Evolutionary conservation across 2,113 vertebrate genomes (phyloP), one percentile per base, ranked within the genome.

Genomic region (Montifringilla adamsi): DNA sequence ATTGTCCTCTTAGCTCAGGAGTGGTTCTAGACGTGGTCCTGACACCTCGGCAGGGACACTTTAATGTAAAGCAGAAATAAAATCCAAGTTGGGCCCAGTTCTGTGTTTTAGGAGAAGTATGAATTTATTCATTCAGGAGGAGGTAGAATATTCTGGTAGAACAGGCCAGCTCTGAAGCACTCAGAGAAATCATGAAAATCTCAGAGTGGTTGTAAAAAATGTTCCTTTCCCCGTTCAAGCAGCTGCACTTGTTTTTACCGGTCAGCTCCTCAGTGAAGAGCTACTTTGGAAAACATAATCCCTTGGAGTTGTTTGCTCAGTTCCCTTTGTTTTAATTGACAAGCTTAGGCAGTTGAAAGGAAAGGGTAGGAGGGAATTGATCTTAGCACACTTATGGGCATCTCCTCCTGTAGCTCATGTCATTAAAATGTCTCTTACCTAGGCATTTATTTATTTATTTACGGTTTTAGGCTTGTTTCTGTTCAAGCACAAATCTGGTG

Each of bases 401-500:
- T 93, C 83, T 90, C 58, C 67, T 88, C 73, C 83, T 86, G 27
- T 86, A 90, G 87, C 77, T 91, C 82, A 13, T 69, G 64, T 70
- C 56, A 68, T 87, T 81, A 86, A 88, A 87, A 64, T 3, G 0
- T 60, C 68, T 67, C 66, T 63, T 83, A 75, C 79, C 5, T 63
- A 46, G 11, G 72, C 14, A 13, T 95, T 94, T 90, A 88, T 90
- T 96, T 95, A 91, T 72, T 73, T 96, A 89, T 87, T 94, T 94
- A 46, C 50, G 59, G 68, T 31, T 96, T 93, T 81, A 89, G 58
- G 47, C 41, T 93, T 90, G 79, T 79, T 90, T 89, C 85, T 95
- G 44, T 85, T 81, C 52, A 87, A 78, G 90, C 60, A 41, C 56
- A 86, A 86, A 92, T 90, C 92, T 89, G 88, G 85, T 60, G 83